Evolutionary conservation across 2,888 invertebrate genomes (phyloP), one percentile per base, ranked within the genome.

Genomic region (Gymnocheta viridis): DNA sequence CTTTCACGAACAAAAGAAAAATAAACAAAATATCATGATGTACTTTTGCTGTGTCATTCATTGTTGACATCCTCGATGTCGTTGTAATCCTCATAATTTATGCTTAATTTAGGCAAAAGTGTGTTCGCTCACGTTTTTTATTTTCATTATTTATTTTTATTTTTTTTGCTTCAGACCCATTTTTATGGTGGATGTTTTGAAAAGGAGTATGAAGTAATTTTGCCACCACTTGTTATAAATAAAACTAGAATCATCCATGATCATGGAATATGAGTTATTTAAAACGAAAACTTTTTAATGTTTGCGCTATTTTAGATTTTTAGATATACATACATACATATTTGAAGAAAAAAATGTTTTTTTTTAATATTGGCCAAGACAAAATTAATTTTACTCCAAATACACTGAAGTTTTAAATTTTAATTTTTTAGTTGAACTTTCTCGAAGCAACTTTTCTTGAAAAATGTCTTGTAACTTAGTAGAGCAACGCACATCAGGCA

Each of bases 61-160:
- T 70, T 70, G 78, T 70, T 70, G 69, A 62, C 70, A 70, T 54
- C 78, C 78, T 49, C 58, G 49, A 24, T 77, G 70, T 73, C 56
- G 4, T 19, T 38, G 73, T 73, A 80, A 73, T 80, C 66, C 73
- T 29, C 47, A 49, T 80, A 80, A 80, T 80, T 73, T 80, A 80
- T 80, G 73, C 49, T 58, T 73, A 58, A 58, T 66, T 73, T 80
- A 66, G 29, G 29, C 66, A 51, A 73, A 58, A 73, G 72, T 66
- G 80, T 80, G 73, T 58, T 64, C 27, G 64, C 47, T 72, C 60
- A 72, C 64, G 62, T 70, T 54, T 38, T 24, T n/a, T n/a, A n/a
- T n/a, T n/a, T n/a, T n/a, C n/a, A n/a, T n/a, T n/a, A n/a, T n/a
- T n/a, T n/a, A n/a, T n/a, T n/a, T n/a, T n/a, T n/a, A n/a, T n/a